Evolutionary conservation across 2,888 invertebrate genomes (phyloP), one percentile per base, ranked within the genome.

Genomic region (Biston stratarius): DNA sequence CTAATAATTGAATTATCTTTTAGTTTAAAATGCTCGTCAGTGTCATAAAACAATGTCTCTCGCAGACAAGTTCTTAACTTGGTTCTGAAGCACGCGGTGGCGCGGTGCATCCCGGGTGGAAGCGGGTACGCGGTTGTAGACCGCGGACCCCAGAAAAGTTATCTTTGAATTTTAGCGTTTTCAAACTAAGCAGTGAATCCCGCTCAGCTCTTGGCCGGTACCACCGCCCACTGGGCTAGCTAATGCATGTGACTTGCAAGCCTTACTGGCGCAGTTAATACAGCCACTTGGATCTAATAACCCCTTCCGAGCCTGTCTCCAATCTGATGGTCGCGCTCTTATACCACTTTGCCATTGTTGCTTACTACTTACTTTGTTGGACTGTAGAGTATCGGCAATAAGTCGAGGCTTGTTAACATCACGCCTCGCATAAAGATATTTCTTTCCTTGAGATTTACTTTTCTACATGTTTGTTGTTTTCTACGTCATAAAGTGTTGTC

Each of bases 181-280:
- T 42, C 10, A 11, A 42, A 42, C 11, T 42, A 10, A 11, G 42
- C 1, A 11, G 42, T 42, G 42, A 42, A 7, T 24, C 5, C 14
- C 40, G 42, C 24, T 40, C 9, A 12, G 14, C 55, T 45, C 15
- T 5, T 60, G 7, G 5, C 61, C 84, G 83, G 71, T 12, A 61
- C 82, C 87, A 81, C 74, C 42, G 24, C 11, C 57, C 65, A 67
- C 52, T 71, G 78, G 63, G 14, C 75, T 77, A 74, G 76, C 81
- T 87, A 88, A 87, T 87, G 88, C 89, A 90, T 84, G 90, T 90
- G 91, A 91, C 91, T 90, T 90, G 91, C 90, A 87, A 82, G 83
- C 79, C 77, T 60, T 73, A 72, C 77, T 73, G 15, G 10, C 52
- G 15, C 5, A 38, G 52, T 38, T 71, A 67, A 67, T 67, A 67